Evolutionary conservation across 1,140 invertebrate species (phyloP).

Genomic region (Papilio xuthus): DNA sequence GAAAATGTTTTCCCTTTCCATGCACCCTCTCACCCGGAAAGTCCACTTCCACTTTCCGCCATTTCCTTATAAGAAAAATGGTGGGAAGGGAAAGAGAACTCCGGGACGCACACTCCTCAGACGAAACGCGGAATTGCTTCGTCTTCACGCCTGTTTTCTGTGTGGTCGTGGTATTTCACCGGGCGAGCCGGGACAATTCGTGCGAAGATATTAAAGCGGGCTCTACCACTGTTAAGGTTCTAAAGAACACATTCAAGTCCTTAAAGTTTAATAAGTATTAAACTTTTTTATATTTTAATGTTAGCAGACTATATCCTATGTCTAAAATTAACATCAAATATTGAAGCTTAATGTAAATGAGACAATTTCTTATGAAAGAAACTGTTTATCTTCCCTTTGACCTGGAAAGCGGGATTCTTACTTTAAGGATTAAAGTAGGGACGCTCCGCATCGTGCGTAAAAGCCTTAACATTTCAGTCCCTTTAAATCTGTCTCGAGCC

Average conservation of each 20-base stretch:
- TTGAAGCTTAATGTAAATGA: background rate
- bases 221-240: too few relatives aligned
- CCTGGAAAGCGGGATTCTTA: conserved; percentile 20
- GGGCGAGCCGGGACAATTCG: too few relatives aligned
- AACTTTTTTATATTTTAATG: background rate
- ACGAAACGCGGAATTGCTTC: too few relatives aligned
- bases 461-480: conserved; percentile 26
- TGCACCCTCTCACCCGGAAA: too few relatives aligned
- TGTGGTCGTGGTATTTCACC: too few relatives aligned
- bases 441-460: background rate
- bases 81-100: too few relatives aligned
- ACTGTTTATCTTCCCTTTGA: conserved; percentile 7
- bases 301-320: background rate
- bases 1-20: too few relatives aligned
- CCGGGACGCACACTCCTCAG: too few relatives aligned
- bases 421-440: conserved; percentile 21
- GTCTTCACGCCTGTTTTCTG: too few relatives aligned
- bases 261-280: background rate
- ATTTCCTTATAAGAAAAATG: too few relatives aligned
- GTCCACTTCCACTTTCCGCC: too few relatives aligned
- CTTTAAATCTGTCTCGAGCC: conserved; percentile 19
- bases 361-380: background rate
- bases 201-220: too few relatives aligned
- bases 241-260: background rate
- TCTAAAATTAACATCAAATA: background rate